Evolutionary conservation across 2,113 vertebrate species (phyloP).

Genomic region (Ornithorhynchus anatinus): DNA sequence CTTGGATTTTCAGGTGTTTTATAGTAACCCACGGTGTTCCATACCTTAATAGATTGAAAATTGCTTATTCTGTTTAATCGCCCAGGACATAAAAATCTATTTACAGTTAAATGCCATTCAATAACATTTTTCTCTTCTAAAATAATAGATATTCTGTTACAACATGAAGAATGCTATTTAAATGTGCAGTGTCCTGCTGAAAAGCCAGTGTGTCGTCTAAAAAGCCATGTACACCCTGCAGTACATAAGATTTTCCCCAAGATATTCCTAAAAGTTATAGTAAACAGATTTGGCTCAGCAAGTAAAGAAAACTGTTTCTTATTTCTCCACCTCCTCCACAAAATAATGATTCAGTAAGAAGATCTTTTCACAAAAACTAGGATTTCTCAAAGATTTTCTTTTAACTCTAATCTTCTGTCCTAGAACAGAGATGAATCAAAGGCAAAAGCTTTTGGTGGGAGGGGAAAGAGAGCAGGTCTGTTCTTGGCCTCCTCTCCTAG

Average conservation of each 20-base stretch:
- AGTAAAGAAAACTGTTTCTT: neutral
- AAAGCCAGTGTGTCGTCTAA: neutral
- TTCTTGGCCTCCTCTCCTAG: too few relatives aligned
- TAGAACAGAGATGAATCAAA: too few relatives aligned
- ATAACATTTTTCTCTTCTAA: neutral
- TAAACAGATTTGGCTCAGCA: neutral
- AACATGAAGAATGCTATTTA: neutral
- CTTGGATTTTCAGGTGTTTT: neutral
- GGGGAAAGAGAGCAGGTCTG: too few relatives aligned
- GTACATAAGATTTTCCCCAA: conserved; percentile 2
- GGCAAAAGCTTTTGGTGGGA: too few relatives aligned
- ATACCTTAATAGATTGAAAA: conserved; percentile 1
- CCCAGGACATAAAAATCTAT: conserved; percentile 3
- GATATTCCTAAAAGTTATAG: conserved; percentile 21
- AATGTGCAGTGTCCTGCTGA: neutral
- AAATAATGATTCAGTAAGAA: conserved; percentile 17
- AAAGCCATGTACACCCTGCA: neutral
- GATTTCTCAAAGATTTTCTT: neutral
- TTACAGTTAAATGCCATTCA: neutral
- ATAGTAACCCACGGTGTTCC: neutral
- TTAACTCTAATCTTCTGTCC: neutral
- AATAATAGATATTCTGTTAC: conserved; percentile 4
- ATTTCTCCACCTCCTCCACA: neutral
- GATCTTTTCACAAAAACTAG: conserved; percentile 22
- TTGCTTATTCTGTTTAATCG: conserved; percentile 16